A percentile compares a stretch with the other conserved stretches of the same genome.
phyloP scores from a whole-genome alignment of 2,113 vertebrate species.

The Theristicus caerulescens region DNA sequence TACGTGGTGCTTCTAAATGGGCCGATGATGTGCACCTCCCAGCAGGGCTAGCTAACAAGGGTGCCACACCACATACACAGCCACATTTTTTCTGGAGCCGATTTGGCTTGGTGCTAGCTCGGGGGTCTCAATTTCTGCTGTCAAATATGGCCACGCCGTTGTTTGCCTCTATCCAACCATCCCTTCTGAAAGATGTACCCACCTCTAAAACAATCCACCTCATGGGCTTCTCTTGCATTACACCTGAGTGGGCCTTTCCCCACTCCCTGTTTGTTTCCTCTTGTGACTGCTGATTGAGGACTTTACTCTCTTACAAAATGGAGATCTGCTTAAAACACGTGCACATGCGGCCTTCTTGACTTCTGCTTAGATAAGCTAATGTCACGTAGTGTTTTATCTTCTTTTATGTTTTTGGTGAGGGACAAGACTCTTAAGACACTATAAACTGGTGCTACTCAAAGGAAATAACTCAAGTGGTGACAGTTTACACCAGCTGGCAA shows the following conservation, averaged over 20 bases:
- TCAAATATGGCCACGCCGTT: accelerated
- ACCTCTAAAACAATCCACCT: background rate
- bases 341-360: background rate
- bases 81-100: background rate
- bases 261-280: background rate
- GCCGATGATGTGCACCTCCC: accelerated
- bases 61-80: background rate
- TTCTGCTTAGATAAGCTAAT: background rate
- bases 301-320: background rate
- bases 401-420: background rate
- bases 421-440: background rate
- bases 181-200: background rate
- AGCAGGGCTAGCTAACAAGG: background rate
- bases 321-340: background rate
- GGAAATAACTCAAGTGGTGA: background rate
- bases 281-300: background rate
- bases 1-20: background rate
- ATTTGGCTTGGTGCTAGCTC: background rate
- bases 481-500: background rate
- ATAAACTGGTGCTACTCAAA: background rate
- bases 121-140: background rate
- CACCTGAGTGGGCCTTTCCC: background rate
- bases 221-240: background rate
- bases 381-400: background rate
- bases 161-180: background rate